These are phyloP conservation scores for Rhabdomys pumilio DNA, from an alignment of 2,797 vertebrate species.

Conservation along the genomic window DNA sequence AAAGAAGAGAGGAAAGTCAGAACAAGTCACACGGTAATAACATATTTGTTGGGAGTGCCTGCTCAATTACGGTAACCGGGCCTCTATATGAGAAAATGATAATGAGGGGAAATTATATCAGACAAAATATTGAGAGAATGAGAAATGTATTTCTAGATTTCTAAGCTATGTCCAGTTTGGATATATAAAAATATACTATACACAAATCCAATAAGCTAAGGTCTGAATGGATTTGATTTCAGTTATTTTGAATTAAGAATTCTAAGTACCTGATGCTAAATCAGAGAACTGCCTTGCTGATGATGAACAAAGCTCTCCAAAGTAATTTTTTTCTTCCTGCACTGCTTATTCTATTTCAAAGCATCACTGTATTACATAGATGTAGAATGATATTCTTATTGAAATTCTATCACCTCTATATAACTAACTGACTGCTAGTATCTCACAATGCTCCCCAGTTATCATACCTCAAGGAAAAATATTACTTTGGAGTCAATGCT, in stretches of 20 bases:
- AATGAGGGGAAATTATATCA: slow-evolving; percentile 46
- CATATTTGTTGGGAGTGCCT: slow-evolving; percentile 41
- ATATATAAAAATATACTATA: background rate
- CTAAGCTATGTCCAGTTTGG: slow-evolving; percentile 59
- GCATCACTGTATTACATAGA: slow-evolving; percentile 66
- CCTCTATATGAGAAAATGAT: slow-evolving; percentile 49
- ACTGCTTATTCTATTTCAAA: slow-evolving; percentile 75
- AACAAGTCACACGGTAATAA: slow-evolving; percentile 18
- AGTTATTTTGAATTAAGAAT: slow-evolving; percentile 78
- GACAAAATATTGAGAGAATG: slow-evolving; percentile 26
- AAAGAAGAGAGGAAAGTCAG: slow-evolving; percentile 38
- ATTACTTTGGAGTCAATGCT: slow-evolving; percentile 1
- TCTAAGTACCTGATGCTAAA: slow-evolving; percentile 77
- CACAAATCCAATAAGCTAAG: slow-evolving; percentile 67
- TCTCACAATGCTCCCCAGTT: slow-evolving; percentile 74
- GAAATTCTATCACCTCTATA: slow-evolving; percentile 71
- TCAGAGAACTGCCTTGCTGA: slow-evolving; percentile 80
- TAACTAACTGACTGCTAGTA: slow-evolving; percentile 57
- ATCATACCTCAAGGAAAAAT: slow-evolving; percentile 68
- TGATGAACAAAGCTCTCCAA: slow-evolving; percentile 83
- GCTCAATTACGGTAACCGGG: slow-evolving; percentile 3
- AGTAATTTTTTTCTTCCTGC: slow-evolving; percentile 72
- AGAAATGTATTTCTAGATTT: slow-evolving; percentile 63
- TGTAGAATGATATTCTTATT: slow-evolving; percentile 72
- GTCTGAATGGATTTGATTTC: slow-evolving; percentile 76